A percentile compares a stretch with the other conserved stretches of the same genome.
These are phyloP conservation scores for Sminthurinus aureus DNA, from an alignment of 2,888 invertebrate species.

Conservation along the genomic window DNA sequence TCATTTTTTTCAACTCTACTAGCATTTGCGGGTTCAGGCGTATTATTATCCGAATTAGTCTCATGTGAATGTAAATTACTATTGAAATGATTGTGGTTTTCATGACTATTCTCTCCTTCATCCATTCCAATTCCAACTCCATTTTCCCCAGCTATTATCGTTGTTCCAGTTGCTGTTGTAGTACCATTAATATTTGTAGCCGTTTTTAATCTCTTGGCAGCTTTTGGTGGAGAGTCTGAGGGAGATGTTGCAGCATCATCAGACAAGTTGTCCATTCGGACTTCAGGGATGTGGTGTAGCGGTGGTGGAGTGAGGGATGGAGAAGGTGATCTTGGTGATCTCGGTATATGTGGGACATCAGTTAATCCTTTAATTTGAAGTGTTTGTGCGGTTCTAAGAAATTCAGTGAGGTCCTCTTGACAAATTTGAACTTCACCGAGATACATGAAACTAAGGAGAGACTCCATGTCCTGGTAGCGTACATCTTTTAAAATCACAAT, in stretches of 20 bases:
- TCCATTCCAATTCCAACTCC: background rate
- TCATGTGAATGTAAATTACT: constrained; percentile 23
- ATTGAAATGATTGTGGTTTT: constrained; percentile 40
- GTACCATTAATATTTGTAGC: background rate
- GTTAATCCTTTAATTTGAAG: constrained; percentile 86
- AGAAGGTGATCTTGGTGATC: constrained; percentile 41
- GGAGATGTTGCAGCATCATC: constrained; percentile 16
- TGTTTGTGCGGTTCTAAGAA: constrained; percentile 85
- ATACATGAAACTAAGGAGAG: constrained; percentile 89
- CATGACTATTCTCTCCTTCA: constrained; percentile 1
- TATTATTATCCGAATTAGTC: constrained; percentile 9
- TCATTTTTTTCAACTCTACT: too few relatives aligned
- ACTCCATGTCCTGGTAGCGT: constrained; percentile 85
- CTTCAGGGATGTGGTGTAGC: constrained; percentile 40
- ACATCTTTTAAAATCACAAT: constrained; percentile 83
- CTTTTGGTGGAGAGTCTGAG: constrained; percentile 1
- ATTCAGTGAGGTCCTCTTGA: constrained; percentile 85
- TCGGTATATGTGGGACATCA: constrained; percentile 64
- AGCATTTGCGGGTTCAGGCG: background rate
- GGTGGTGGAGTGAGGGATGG: constrained; percentile 36
- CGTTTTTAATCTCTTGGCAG: background rate
- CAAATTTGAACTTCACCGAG: constrained; percentile 90
- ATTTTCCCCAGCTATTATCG: background rate
- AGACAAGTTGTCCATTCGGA: constrained; percentile 40
- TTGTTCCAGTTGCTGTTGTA: background rate